Evolutionary conservation across 1,140 invertebrate species (phyloP).

Genomic region (Whitmania pigra): DNA sequence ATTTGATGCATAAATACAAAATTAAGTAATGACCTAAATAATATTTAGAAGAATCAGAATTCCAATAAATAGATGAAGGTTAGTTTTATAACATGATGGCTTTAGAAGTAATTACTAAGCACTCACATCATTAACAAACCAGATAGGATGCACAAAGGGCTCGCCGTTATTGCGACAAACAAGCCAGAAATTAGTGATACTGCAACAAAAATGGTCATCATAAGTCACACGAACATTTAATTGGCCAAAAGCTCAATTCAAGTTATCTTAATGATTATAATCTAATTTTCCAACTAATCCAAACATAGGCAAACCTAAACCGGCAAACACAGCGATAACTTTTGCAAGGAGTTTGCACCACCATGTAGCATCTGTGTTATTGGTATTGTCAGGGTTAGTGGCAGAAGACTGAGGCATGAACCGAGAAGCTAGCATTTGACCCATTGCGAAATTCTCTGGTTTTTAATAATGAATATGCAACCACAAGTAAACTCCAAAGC

Average conservation of each 20-base stretch:
- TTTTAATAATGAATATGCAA: too few species aligned
- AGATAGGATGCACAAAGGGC: slow-evolving; percentile 17
- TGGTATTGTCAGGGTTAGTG: too few species aligned
- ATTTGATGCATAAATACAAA: background rate
- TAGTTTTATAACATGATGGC: background rate
- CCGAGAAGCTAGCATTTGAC: too few species aligned
- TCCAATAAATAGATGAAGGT: background rate
- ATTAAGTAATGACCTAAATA: background rate
- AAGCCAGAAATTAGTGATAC: slow-evolving; percentile 21
- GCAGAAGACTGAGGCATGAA: too few species aligned
- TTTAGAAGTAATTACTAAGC: background rate
- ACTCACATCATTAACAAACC: slow-evolving; percentile 22
- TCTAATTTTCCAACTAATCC: too few species aligned
- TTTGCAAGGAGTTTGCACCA: slow-evolving; percentile 20
- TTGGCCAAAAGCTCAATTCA: too few species aligned
- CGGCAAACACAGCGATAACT: slow-evolving; percentile 16
- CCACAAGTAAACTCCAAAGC: too few species aligned
- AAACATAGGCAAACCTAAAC: slow-evolving; percentile 1
- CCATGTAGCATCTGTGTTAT: slow-evolving; percentile 16
- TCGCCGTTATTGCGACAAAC: slow-evolving; percentile 6
- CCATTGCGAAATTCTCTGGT: too few species aligned
- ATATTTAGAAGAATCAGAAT: background rate
- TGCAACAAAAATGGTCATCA: slow-evolving; percentile 13
- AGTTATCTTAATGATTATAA: too few species aligned
- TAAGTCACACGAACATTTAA: too few species aligned